A percentile compares a stretch with the other conserved stretches of the same genome.
Evolutionary conservation across 2,797 vertebrate genomes (phyloP).

Genomic region (Chanos chanos): DNA sequence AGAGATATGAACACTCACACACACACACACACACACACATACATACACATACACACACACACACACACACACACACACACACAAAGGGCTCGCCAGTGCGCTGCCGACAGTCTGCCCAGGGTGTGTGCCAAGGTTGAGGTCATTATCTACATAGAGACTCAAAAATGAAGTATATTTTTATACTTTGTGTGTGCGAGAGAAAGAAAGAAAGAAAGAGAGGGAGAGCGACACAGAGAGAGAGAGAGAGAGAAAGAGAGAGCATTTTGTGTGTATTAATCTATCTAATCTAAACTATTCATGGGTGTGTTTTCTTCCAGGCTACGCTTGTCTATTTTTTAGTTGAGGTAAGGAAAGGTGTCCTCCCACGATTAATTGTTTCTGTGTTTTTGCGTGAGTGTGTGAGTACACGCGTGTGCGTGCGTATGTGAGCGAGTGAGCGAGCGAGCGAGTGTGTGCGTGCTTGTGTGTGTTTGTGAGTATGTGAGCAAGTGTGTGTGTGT

Average conservation of each 20-base stretch:
- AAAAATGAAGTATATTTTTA: slow-evolving; percentile 68
- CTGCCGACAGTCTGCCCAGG: slow-evolving; percentile 66
- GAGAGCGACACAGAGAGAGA: background rate
- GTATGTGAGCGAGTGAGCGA: slow-evolving; percentile 31
- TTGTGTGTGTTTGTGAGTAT: slow-evolving; percentile 44
- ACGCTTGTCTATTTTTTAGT: slow-evolving; percentile 3
- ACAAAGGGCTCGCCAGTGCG: slow-evolving; percentile 28
- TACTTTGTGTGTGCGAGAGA: slow-evolving; percentile 51
- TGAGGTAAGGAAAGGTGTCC: slow-evolving; percentile 8
- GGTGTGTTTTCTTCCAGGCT: slow-evolving; percentile 10
- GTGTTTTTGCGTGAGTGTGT: slow-evolving; percentile 31
- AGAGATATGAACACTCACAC: slow-evolving; percentile 33
- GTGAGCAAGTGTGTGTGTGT: slow-evolving; percentile 7
- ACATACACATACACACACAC: slow-evolving; percentile 29
- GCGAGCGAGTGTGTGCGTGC: background rate
- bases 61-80: background rate
- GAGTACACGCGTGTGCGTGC: slow-evolving; percentile 40
- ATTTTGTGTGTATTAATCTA: slow-evolving; percentile 19
- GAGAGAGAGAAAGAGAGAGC: background rate
- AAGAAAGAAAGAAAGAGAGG: slow-evolving; percentile 4
- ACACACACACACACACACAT: slow-evolving; percentile 25
- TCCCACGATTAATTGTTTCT: slow-evolving; percentile 5
- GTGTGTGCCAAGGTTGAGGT: slow-evolving; percentile 72
- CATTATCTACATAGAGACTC: slow-evolving; percentile 69
- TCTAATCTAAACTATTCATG: slow-evolving; percentile 30